phyloP scores from a whole-genome alignment of 2,113 vertebrate genomes.

The Sinocyclocheilus anophthalmus region DNA sequence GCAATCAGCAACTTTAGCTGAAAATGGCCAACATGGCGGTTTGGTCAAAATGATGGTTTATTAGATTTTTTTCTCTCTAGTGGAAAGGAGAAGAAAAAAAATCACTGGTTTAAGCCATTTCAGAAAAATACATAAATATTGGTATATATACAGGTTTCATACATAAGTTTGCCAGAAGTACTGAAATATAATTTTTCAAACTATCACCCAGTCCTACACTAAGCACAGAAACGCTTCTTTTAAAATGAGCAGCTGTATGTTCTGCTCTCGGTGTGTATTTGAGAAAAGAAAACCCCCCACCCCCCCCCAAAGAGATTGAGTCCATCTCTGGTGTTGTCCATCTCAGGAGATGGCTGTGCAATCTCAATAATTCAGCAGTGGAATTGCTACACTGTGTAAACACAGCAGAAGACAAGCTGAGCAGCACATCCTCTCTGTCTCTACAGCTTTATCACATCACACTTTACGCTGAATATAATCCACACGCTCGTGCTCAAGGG shows the following conservation, averaged over 20 bases:
- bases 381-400: slow-evolving; percentile 59
- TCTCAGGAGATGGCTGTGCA: slow-evolving; percentile 32
- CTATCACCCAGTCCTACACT: neutral
- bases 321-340: slow-evolving; percentile 35
- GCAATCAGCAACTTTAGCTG: neutral
- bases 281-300: no score
- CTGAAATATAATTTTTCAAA: neutral
- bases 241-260: slow-evolving; percentile 14
- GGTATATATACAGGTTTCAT: neutral
- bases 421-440: slow-evolving; percentile 31
- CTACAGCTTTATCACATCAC: slow-evolving; percentile 34
- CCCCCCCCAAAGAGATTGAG: slow-evolving; percentile 27
- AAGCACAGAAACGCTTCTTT: slow-evolving; percentile 13
- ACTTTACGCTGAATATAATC: neutral
- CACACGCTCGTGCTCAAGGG: neutral
- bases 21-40: neutral
- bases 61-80: neutral
- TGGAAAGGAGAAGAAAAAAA: neutral
- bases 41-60: neutral
- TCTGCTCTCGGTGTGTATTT: slow-evolving; percentile 27
- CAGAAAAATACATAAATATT: neutral
- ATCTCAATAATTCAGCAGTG: slow-evolving; percentile 59
- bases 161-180: neutral
- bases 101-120: neutral
- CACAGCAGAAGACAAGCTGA: slow-evolving; percentile 45